Conservation (phyloP, 2,888 invertebrate genomes). For the Drosophila setosimentum region DNA sequence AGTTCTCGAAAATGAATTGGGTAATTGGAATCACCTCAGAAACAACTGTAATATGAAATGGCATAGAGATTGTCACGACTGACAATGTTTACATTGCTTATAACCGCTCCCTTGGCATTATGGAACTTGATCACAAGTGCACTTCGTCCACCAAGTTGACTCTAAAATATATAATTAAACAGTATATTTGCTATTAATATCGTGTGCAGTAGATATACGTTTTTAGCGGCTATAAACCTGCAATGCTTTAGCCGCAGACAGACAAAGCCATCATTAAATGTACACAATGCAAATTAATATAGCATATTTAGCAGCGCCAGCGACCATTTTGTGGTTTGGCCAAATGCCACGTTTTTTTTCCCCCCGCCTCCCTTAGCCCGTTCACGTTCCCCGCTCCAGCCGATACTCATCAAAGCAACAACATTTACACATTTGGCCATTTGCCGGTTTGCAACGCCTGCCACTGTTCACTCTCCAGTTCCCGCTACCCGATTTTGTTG, state of each 20-base stretch:
- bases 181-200: constrained; percentile 32
- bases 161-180: constrained; percentile 48
- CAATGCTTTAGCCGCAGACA: constrained; percentile 61
- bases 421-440: constrained; percentile 71
- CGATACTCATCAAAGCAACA: constrained; percentile 67
- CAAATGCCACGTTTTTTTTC: constrained; percentile 42
- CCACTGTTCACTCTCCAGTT: background rate
- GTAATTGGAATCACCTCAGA: constrained; percentile 4
- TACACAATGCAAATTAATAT: constrained; percentile 75
- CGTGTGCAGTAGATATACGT: background rate
- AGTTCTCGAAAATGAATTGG: background rate
- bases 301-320: constrained; percentile 71
- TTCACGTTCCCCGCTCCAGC: constrained; percentile 19
- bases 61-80: constrained; percentile 44
- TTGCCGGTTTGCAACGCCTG: constrained; percentile 42
- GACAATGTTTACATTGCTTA: constrained; percentile 27
- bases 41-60: constrained; percentile 41
- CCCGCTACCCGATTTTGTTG: background rate
- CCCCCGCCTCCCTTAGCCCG: background rate
- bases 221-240: constrained; percentile 3
- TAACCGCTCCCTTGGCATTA: constrained; percentile 4
- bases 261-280: constrained; percentile 54
- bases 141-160: background rate
- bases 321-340: constrained; percentile 61
- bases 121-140: constrained; percentile 9